Evolutionary conservation across 1,140 invertebrate genomes (phyloP).

Genomic region (Wiebesia pumilae): DNA sequence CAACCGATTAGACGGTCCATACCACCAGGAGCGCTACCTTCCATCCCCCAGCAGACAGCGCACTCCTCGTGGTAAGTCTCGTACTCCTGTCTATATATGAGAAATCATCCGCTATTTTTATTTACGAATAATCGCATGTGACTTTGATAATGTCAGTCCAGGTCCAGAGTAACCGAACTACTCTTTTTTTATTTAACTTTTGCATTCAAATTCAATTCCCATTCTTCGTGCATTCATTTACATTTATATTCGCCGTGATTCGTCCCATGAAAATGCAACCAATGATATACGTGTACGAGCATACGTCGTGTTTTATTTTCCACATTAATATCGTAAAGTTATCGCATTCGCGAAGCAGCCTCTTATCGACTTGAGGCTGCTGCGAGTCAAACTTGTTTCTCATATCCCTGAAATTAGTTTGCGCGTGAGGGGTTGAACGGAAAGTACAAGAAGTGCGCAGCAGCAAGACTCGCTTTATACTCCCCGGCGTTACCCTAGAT

Average conservation of each 20-base stretch:
- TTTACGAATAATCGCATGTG: too few species aligned
- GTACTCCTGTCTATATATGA: not conserved
- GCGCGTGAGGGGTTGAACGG: not conserved
- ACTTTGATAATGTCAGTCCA: too few species aligned
- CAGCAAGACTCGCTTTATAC: not conserved
- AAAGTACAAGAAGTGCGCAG: not conserved
- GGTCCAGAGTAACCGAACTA: too few species aligned
- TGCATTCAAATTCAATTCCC: too few species aligned
- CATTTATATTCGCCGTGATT: too few species aligned
- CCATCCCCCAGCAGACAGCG: constrained; percentile 70
- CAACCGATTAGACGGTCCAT: constrained; percentile 72
- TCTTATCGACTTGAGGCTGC: not conserved
- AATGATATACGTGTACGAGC: too few species aligned
- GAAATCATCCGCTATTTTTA: too few species aligned
- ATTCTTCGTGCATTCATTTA: too few species aligned
- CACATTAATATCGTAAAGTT: not conserved
- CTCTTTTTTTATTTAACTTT: too few species aligned
- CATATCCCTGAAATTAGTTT: not conserved
- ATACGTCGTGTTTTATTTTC: too few species aligned
- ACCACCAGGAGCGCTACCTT: constrained; percentile 75
- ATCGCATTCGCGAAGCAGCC: not conserved
- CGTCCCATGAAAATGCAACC: too few species aligned
- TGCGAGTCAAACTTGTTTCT: not conserved
- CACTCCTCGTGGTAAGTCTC: constrained; percentile 81
- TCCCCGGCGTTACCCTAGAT: not conserved